These are phyloP conservation scores for Drosophila hydei DNA, from an alignment of 1,140 invertebrate species.

Conservation along the genomic window DNA sequence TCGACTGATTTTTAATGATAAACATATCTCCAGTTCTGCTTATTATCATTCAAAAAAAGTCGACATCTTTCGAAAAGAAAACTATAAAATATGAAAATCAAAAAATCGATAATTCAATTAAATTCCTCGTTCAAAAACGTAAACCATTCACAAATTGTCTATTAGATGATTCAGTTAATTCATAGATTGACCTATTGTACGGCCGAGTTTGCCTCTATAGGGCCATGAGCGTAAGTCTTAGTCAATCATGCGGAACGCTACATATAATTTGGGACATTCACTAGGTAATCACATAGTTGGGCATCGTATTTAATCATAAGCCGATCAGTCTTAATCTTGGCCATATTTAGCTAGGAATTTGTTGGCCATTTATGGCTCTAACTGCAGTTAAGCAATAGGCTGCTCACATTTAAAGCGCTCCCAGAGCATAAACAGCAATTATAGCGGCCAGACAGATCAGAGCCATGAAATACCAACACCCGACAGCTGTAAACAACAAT, in stretches of 20 bases:
- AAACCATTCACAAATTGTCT: too few species aligned
- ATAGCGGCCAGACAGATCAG: constrained; percentile 65
- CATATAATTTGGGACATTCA: neutral
- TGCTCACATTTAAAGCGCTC: constrained; percentile 55
- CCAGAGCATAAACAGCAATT: constrained; percentile 78
- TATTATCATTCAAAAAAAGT: too few species aligned
- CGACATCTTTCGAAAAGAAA: too few species aligned
- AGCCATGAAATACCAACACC: constrained; percentile 79
- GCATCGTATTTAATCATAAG: constrained; percentile 31
- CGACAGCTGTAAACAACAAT: constrained; percentile 81
- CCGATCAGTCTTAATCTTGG: constrained; percentile 38
- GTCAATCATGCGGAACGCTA: neutral
- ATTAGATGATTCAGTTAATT: too few species aligned
- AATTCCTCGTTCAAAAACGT: too few species aligned
- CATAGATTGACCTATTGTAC: too few species aligned
- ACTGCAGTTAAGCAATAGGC: constrained; percentile 21
- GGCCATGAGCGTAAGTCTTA: neutral
- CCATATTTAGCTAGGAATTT: constrained; percentile 41
- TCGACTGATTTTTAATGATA: too few species aligned
- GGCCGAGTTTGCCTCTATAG: neutral
- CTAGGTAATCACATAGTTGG: constrained; percentile 10
- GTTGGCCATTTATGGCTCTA: constrained; percentile 34
- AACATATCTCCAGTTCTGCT: too few species aligned
- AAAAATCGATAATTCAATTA: too few species aligned
- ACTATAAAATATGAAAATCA: too few species aligned